phyloP scores from a whole-genome alignment of 2,888 invertebrate species.

The Cheilosia variabilis region DNA sequence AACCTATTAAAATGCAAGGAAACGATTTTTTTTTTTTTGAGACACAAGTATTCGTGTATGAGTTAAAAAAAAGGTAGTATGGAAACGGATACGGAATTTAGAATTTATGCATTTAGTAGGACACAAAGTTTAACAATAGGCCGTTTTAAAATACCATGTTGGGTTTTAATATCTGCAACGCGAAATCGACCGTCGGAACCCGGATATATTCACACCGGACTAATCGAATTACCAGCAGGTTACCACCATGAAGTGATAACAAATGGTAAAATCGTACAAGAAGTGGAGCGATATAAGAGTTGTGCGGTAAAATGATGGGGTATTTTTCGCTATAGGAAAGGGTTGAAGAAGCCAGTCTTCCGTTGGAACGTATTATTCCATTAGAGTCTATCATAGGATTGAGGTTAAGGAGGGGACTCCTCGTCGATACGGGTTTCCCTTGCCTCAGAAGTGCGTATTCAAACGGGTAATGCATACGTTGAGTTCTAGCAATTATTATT shows the following conservation, averaged over 20 bases:
- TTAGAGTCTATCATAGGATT: slow-evolving; percentile 5
- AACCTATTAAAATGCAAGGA: not conserved
- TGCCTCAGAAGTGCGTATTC: not conserved
- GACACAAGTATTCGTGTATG: not conserved
- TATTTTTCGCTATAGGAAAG: not conserved
- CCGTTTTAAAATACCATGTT: slow-evolving; percentile 15
- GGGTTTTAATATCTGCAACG: slow-evolving; percentile 24
- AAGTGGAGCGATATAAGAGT: too few species aligned
- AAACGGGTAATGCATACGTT: not conserved
- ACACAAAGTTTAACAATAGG: slow-evolving; percentile 29
- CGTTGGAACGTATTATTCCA: slow-evolving; percentile 1
- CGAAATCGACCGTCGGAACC: not conserved
- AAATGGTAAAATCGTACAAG: too few species aligned
- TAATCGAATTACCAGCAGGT: too few species aligned
- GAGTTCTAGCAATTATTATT: not conserved
- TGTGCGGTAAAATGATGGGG: not conserved
- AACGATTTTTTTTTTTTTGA: too few species aligned
- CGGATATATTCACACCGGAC: not conserved
- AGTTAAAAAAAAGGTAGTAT: not conserved
- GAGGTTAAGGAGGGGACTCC: not conserved
- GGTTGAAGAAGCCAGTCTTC: slow-evolving; percentile 7
- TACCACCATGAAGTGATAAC: too few species aligned
- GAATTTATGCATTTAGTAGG: not conserved
- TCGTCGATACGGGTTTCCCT: not conserved
- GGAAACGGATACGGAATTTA: not conserved